A percentile compares a stretch with the other conserved stretches of the same genome.
phyloP scores from a whole-genome alignment of 2,113 vertebrate species.

The Myotis lucifugus region DNA sequence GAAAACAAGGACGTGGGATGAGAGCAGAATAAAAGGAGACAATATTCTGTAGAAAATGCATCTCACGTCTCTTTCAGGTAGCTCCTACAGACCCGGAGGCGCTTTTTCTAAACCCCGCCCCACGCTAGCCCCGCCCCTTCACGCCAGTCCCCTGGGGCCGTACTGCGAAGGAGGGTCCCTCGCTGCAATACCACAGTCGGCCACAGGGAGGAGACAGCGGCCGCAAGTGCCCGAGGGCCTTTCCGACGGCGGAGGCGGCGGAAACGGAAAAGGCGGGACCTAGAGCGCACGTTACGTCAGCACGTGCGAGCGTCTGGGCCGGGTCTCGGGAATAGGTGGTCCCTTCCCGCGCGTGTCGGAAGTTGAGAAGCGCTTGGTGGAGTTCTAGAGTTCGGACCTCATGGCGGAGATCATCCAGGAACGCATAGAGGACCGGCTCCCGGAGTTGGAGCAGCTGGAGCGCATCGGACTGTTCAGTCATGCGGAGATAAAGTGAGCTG shows the following conservation, averaged over 20 bases:
- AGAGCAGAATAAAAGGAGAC: not conserved
- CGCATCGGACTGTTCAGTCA: conserved; percentile 93
- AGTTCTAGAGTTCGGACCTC: not conserved
- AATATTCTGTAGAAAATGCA: not conserved
- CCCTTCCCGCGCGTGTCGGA: rapidly evolving
- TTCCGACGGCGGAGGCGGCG: not conserved
- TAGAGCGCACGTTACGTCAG: not conserved
- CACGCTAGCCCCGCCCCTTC: not conserved
- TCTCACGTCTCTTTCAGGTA: not conserved
- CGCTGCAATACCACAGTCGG: not conserved
- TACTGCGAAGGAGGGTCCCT: rapidly evolving
- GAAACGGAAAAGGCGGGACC: conserved; percentile 72
- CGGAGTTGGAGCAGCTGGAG: conserved; percentile 94
- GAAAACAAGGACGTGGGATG: not conserved
- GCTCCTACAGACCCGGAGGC: rapidly evolving
- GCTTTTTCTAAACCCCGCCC: not conserved
- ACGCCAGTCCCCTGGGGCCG: rapidly evolving
- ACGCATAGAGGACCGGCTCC: conserved; percentile 92
- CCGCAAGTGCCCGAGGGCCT: rapidly evolving
- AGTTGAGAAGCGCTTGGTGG: rapidly evolving
- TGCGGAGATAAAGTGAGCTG: conserved; percentile 90
- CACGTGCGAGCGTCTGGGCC: not conserved
- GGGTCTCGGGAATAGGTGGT: rapidly evolving
- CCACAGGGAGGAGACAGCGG: not conserved
- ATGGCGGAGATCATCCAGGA: conserved; percentile 95